Conservation (phyloP, 2,888 invertebrate genomes). For the Monochamus alternatus region DNA sequence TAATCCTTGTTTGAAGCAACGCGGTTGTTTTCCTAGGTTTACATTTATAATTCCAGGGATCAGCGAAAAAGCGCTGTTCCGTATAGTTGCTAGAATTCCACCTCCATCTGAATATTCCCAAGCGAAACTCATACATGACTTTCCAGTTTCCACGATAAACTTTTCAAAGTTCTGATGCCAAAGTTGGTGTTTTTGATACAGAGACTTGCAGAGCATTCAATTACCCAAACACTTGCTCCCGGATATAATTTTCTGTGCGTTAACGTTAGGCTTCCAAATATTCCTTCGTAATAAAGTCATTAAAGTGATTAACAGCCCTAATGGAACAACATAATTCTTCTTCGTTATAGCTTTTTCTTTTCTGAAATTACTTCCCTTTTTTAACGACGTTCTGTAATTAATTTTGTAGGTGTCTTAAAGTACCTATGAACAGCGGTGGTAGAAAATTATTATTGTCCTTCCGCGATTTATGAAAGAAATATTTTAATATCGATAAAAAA, state of each 20-base stretch:
- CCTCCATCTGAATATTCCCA: constrained; percentile 37
- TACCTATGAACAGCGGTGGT: constrained; percentile 37
- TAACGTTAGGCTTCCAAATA: constrained; percentile 51
- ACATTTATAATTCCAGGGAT: constrained; percentile 53
- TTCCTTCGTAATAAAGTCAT: constrained; percentile 60
- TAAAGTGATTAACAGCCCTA: constrained; percentile 61
- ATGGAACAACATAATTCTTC: constrained; percentile 53
- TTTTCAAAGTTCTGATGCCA: constrained; percentile 41
- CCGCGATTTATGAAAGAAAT: constrained; percentile 30
- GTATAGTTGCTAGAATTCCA: constrained; percentile 32
- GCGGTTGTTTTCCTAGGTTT: constrained; percentile 36
- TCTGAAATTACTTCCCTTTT: constrained; percentile 46
- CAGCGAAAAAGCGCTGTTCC: constrained; percentile 41
- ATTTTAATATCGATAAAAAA: constrained; percentile 8
- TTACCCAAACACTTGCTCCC: constrained; percentile 54
- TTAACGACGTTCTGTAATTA: constrained; percentile 43
- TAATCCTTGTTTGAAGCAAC: constrained; percentile 41
- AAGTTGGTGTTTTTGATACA: constrained; percentile 42
- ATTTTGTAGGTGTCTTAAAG: constrained; percentile 48
- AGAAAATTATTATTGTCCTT: constrained; percentile 25
- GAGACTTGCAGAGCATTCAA: constrained; percentile 47
- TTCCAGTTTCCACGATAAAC: constrained; percentile 38
- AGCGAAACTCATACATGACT: constrained; percentile 45
- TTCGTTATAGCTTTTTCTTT: constrained; percentile 47
- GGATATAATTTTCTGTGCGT: constrained; percentile 52